Evolutionary conservation across 2,113 vertebrate genomes (phyloP).

Genomic region (Haemorhous mexicanus): DNA sequence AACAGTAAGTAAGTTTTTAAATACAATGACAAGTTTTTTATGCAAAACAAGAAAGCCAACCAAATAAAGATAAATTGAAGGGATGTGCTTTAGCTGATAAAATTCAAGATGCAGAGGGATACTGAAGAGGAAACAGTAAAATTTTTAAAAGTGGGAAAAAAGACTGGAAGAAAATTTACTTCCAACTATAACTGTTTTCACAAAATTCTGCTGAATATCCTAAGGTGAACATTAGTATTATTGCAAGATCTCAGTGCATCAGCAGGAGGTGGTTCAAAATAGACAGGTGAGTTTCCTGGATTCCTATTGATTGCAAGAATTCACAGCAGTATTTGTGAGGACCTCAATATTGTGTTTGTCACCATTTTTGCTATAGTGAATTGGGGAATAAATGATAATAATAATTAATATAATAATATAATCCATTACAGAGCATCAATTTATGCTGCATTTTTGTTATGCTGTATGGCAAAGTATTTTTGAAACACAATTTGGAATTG

Average conservation of each 20-base stretch:
- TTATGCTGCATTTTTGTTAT: background rate
- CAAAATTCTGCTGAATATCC: background rate
- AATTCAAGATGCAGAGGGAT: background rate
- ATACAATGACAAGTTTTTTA: background rate
- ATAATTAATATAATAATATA: background rate
- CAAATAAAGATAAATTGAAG: background rate
- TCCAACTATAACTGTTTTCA: background rate
- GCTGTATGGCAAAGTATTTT: background rate
- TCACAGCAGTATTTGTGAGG: background rate
- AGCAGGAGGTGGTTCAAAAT: background rate
- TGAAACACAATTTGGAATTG: background rate
- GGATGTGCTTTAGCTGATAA: background rate
- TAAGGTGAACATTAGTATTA: background rate
- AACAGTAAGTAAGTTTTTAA: background rate
- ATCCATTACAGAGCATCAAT: background rate
- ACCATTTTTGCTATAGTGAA: background rate
- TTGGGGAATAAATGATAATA: background rate
- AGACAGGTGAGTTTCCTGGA: background rate
- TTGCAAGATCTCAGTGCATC: background rate
- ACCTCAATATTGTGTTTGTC: background rate
- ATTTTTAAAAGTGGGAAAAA: rapidly evolving
- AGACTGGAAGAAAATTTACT: background rate
- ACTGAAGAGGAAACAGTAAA: background rate
- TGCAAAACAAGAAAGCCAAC: background rate
- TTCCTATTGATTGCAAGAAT: background rate